Conservation (phyloP, 2,888 invertebrate species). For the Epiblema foenella region DNA sequence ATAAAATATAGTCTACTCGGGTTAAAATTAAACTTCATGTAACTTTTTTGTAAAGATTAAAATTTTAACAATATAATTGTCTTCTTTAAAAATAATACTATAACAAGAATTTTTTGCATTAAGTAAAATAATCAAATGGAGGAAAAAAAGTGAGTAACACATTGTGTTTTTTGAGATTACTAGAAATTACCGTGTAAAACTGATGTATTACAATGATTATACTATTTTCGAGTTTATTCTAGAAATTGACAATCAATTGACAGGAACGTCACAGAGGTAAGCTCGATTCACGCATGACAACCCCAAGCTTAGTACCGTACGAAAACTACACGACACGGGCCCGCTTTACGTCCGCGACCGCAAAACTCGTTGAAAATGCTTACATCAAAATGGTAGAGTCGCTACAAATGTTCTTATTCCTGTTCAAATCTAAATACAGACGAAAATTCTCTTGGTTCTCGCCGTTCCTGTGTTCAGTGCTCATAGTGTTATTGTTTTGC, state of each 20-base stretch:
- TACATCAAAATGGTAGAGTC: conserved; percentile 91
- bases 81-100: neutral
- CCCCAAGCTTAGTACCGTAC: conserved; percentile 80
- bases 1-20: too few relatives aligned
- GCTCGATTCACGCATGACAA: conserved; percentile 54
- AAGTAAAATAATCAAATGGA: too few relatives aligned
- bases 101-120: too few relatives aligned
- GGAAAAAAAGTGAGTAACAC: neutral
- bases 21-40: too few relatives aligned
- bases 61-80: too few relatives aligned
- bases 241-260: conserved; percentile 13
- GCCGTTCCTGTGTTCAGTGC: conserved; percentile 80
- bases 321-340: conserved; percentile 80
- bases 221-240: neutral
- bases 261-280: conserved; percentile 26
- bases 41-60: too few relatives aligned
- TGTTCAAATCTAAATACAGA: conserved; percentile 93
- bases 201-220: neutral
- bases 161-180: neutral
- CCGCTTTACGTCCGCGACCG: conserved; percentile 75
- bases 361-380: conserved; percentile 84
- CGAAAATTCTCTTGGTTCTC: conserved; percentile 88
- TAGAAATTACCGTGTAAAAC: neutral
- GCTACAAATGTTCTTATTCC: conserved; percentile 93
- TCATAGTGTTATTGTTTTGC: conserved; percentile 84